phyloP scores from a whole-genome alignment of 2,888 invertebrate species.

The Trachelus stipa region DNA sequence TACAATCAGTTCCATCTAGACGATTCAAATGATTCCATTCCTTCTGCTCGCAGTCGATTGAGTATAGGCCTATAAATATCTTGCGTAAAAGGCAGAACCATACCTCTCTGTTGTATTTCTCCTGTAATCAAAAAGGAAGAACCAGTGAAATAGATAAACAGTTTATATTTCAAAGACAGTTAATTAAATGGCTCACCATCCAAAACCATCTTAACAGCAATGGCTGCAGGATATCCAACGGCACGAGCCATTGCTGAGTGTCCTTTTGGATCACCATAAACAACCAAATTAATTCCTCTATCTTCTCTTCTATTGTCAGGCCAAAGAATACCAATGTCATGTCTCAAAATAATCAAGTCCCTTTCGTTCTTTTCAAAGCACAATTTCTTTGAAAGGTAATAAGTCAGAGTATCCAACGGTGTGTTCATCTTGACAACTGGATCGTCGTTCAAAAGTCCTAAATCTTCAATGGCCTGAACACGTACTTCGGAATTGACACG shows the following conservation, averaged over 20 bases:
- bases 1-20: conserved; percentile 67
- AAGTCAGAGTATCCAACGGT: conserved; percentile 93
- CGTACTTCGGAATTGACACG: conserved; percentile 79
- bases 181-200: conserved; percentile 77
- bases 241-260: conserved; percentile 98
- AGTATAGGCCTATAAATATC: conserved; percentile 95
- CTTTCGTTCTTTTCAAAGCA: conserved; percentile 84
- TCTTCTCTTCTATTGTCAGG: conserved; percentile 86
- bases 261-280: conserved; percentile 84
- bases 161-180: not conserved
- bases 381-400: conserved; percentile 86
- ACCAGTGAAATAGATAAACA: conserved; percentile 21
- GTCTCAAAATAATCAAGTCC: conserved; percentile 93
- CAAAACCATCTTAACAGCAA: conserved; percentile 97
- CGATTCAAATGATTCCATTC: conserved; percentile 79
- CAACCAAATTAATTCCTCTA: conserved; percentile 87
- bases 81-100: conserved; percentile 89
- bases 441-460: conserved; percentile 89
- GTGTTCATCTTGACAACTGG: conserved; percentile 84
- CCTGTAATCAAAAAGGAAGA: conserved; percentile 69
- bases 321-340: conserved; percentile 94
- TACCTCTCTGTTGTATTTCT: conserved; percentile 96
- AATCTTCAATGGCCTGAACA: conserved; percentile 82
- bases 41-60: conserved; percentile 86
- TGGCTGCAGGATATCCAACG: conserved; percentile 93